These are phyloP conservation scores for Fulmarus glacialis DNA, from an alignment of 2,113 vertebrate genomes.

Conservation along the genomic window DNA sequence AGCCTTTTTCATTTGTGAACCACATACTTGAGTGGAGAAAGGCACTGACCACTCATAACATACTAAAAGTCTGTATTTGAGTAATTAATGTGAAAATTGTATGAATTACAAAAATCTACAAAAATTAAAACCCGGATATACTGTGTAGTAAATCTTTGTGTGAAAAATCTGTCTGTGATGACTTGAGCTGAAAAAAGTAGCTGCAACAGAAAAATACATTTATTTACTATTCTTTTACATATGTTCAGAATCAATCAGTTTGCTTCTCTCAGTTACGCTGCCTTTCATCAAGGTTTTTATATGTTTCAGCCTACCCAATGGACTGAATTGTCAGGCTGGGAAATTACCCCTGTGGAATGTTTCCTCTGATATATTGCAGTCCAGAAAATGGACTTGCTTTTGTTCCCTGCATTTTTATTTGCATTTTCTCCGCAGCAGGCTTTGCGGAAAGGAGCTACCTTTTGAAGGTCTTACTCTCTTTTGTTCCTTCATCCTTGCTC, in stretches of 20 bases:
- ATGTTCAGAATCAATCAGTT: background rate
- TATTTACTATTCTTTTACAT: background rate
- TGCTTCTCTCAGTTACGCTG: background rate
- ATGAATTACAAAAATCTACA: background rate
- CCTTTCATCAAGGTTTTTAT: conserved; percentile 1
- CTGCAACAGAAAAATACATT: background rate
- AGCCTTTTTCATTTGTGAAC: background rate
- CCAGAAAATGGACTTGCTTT: background rate
- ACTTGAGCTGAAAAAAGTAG: background rate
- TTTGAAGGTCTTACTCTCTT: background rate
- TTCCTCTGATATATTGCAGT: background rate
- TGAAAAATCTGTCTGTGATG: background rate
- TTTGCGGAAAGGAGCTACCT: background rate
- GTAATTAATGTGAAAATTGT: background rate
- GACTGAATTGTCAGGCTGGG: background rate
- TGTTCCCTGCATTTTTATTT: background rate
- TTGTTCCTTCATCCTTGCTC: background rate
- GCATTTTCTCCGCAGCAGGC: background rate
- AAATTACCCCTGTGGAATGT: background rate
- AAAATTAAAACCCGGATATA: background rate
- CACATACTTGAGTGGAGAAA: background rate
- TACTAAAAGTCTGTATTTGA: background rate
- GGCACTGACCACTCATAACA: background rate
- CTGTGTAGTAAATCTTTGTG: background rate
- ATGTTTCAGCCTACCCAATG: background rate